Percentiles rank a stretch among this genome's conserved stretches.
Conservation (phyloP, 2,888 invertebrate species). For the Aphidoletes aphidimyza region DNA sequence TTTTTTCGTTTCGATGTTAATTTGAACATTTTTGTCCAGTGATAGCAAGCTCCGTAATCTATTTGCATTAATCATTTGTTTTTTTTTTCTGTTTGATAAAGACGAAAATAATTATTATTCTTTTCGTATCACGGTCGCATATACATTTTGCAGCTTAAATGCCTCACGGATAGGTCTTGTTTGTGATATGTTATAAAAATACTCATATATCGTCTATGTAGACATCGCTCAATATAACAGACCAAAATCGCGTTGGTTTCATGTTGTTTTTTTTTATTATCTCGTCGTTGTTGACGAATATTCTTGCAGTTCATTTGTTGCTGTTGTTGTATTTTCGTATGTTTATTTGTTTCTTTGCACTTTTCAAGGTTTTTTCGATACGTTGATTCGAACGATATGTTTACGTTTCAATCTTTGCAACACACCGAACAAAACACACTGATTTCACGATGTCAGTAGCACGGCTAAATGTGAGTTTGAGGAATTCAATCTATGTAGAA, state of each 20-base stretch:
- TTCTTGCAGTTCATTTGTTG: not conserved
- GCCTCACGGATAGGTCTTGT: slow-evolving; percentile 17
- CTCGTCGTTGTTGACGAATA: slow-evolving; percentile 15
- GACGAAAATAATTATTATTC: not conserved
- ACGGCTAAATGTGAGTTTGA: not conserved
- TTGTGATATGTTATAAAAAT: not conserved
- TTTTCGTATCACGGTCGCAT: slow-evolving; percentile 37
- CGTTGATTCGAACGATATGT: slow-evolving; percentile 39
- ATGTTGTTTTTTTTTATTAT: slow-evolving; percentile 44
- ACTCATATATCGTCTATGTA: not conserved
- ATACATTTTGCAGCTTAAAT: slow-evolving; percentile 7
- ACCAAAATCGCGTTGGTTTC: not conserved
- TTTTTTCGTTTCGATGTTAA: not conserved
- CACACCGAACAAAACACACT: not conserved
- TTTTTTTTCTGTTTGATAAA: not conserved
- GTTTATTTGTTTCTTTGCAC: slow-evolving; percentile 1
- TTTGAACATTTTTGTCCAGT: not conserved
- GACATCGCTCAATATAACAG: not conserved
- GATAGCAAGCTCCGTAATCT: not conserved
- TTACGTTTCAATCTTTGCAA: not conserved
- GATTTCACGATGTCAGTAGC: not conserved
- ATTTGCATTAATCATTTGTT: slow-evolving; percentile 37
- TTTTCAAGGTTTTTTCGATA: slow-evolving; percentile 27
- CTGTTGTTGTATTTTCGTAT: not conserved
- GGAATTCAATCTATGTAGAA: not conserved